phyloP scores from a whole-genome alignment of 2,113 vertebrate species.

The Sceloporus undulatus region DNA sequence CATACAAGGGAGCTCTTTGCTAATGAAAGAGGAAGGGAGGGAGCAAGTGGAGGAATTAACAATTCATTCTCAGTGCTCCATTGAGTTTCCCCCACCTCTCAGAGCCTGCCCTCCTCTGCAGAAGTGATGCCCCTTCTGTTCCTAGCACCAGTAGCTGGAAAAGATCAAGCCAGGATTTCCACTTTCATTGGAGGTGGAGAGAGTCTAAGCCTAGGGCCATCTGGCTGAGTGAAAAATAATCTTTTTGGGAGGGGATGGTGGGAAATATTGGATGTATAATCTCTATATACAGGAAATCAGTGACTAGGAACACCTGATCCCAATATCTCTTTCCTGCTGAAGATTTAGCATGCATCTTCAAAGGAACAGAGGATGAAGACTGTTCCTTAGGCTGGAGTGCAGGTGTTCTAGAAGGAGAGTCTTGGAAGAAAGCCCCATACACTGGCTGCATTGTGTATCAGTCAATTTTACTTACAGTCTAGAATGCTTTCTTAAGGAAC shows the following conservation, averaged over 20 bases:
- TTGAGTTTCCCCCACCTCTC: conserved; percentile 20
- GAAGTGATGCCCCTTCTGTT: background rate
- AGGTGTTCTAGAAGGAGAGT: background rate
- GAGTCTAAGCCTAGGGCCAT: background rate
- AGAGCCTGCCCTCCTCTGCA: background rate
- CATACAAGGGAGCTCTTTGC: conserved; percentile 23
- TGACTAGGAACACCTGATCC: background rate
- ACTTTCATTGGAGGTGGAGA: background rate
- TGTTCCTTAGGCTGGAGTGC: background rate
- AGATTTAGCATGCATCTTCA: background rate
- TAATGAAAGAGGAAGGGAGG: conserved; percentile 13
- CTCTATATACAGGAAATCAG: background rate
- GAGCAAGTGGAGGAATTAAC: background rate
- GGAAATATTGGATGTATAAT: background rate
- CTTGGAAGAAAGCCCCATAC: background rate
- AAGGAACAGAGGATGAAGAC: background rate
- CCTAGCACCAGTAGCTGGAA: no score
- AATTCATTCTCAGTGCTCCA: background rate
- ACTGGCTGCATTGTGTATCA: background rate
- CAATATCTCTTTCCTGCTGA: background rate
- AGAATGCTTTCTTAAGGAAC: background rate
- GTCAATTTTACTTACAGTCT: no score
- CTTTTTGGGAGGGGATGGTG: background rate
- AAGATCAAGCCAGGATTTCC: background rate
- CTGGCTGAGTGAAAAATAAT: background rate